These are phyloP conservation scores for Caretta caretta DNA, from an alignment of 2,113 vertebrate genomes.

Conservation along the genomic window DNA sequence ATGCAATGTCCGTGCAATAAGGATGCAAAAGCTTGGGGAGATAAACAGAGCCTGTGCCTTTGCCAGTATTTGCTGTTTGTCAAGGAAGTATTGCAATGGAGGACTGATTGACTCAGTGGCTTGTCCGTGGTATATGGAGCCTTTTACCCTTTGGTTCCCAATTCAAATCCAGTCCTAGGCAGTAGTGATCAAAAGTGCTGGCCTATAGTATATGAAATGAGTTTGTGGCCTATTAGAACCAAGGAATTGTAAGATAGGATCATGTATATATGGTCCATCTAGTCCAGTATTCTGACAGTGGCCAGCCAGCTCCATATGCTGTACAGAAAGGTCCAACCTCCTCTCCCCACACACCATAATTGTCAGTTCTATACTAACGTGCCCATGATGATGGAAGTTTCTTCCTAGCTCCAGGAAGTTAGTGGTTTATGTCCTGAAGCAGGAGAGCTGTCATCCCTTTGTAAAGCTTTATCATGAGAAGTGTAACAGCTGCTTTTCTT, in stretches of 20 bases:
- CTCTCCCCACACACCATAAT: rapidly evolving
- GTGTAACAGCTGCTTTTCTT: background rate
- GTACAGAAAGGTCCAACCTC: background rate
- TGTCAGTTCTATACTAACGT: background rate
- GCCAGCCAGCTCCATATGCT: background rate
- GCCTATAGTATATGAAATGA: slow-evolving; percentile 21
- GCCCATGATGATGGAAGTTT: rapidly evolving
- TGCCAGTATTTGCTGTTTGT: slow-evolving; percentile 42
- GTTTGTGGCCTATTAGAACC: background rate
- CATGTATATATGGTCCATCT: background rate
- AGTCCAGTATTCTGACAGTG: background rate
- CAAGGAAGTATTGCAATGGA: slow-evolving; percentile 21
- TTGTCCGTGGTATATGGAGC: slow-evolving; percentile 29
- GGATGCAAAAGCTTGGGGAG: background rate
- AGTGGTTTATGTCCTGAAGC: slow-evolving; percentile 25
- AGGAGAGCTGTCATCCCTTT: background rate
- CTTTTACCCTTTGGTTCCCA: slow-evolving; percentile 43
- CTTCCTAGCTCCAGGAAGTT: slow-evolving; percentile 8
- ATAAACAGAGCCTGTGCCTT: background rate
- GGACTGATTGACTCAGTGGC: slow-evolving; percentile 3
- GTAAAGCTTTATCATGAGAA: background rate
- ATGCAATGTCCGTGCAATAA: rapidly evolving
- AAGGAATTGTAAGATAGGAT: background rate
- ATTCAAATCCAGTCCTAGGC: slow-evolving; percentile 1
- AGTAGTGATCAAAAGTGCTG: background rate